phyloP scores from a whole-genome alignment of 1,140 invertebrate genomes.

The Hormaphis cornu region DNA sequence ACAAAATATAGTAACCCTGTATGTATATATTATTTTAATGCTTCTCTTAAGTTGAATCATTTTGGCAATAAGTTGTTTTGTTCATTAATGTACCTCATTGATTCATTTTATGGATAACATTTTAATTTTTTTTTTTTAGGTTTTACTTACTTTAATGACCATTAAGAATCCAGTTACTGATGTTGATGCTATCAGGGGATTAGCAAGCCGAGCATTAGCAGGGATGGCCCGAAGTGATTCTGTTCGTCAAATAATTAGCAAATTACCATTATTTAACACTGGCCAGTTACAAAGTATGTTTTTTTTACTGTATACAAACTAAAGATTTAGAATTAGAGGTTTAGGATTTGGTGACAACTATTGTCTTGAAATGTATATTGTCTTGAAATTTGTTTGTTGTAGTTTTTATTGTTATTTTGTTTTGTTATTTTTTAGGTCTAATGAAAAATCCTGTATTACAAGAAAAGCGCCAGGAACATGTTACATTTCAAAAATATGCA shows the following conservation, averaged over 20 bases:
- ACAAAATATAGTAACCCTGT: too few species aligned
- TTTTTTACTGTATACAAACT: too few species aligned
- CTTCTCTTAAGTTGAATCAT: neutral
- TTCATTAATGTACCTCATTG: neutral
- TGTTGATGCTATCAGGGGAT: conserved; percentile 83
- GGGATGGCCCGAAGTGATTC: conserved; percentile 85
- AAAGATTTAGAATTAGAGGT: too few species aligned
- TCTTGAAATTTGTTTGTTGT: neutral
- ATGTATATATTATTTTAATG: too few species aligned
- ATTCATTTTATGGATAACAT: conserved; percentile 21
- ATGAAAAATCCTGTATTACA: conserved; percentile 94
- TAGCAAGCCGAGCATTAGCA: conserved; percentile 84
- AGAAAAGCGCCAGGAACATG: conserved; percentile 90
- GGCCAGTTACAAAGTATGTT: conserved; percentile 77
- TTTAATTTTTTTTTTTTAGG: conserved; percentile 42
- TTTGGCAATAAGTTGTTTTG: neutral
- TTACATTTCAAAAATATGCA: conserved; percentile 91
- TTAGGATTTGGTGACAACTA: too few species aligned
- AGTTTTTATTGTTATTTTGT: neutral
- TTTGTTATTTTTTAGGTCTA: conserved; percentile 50
- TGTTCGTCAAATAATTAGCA: conserved; percentile 89
- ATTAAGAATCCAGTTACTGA: conserved; percentile 92
- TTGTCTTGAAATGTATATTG: too few species aligned
- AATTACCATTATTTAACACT: conserved; percentile 87
- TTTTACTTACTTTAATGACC: conserved; percentile 69